These are phyloP conservation scores for Euthynnus affinis DNA, from an alignment of 2,797 vertebrate genomes.

Conservation along the genomic window DNA sequence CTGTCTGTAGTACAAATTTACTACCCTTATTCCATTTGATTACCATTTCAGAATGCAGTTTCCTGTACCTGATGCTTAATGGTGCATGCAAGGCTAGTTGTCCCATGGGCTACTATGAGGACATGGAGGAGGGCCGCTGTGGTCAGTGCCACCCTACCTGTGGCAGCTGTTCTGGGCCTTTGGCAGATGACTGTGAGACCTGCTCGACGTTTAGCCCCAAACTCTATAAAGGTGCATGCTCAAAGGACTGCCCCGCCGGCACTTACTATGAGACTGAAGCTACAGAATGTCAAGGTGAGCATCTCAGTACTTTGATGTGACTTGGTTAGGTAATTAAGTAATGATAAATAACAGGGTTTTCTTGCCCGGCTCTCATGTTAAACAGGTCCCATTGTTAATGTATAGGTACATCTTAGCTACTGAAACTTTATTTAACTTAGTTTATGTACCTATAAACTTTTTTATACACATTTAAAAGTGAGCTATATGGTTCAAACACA, in stretches of 20 bases:
- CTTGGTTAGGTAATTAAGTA: background rate
- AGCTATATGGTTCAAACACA: background rate
- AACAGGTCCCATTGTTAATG: background rate
- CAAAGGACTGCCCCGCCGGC: constrained; percentile 80
- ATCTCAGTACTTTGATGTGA: background rate
- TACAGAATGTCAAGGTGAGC: constrained; percentile 87
- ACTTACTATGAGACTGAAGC: constrained; percentile 84
- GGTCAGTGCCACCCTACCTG: constrained; percentile 85
- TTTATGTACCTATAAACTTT: background rate
- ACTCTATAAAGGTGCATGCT: constrained; percentile 86
- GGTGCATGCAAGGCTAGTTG: constrained; percentile 87
- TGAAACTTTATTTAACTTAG: background rate
- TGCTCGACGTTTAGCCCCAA: constrained; percentile 81
- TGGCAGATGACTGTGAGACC: constrained; percentile 85
- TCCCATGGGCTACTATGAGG: constrained; percentile 86
- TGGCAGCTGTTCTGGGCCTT: constrained; percentile 84
- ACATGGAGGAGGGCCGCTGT: constrained; percentile 87
- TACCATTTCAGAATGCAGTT: constrained; percentile 83
- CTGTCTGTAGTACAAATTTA: background rate
- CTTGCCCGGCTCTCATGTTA: background rate
- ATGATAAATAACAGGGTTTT: background rate
- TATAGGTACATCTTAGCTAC: background rate
- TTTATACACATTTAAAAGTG: background rate
- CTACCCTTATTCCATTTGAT: background rate
- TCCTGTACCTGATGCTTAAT: constrained; percentile 88